Percentiles rank a stretch among this genome's conserved stretches.
These are phyloP conservation scores for Nematolebias whitei DNA, from an alignment of 2,113 vertebrate species.

Conservation along the genomic window DNA sequence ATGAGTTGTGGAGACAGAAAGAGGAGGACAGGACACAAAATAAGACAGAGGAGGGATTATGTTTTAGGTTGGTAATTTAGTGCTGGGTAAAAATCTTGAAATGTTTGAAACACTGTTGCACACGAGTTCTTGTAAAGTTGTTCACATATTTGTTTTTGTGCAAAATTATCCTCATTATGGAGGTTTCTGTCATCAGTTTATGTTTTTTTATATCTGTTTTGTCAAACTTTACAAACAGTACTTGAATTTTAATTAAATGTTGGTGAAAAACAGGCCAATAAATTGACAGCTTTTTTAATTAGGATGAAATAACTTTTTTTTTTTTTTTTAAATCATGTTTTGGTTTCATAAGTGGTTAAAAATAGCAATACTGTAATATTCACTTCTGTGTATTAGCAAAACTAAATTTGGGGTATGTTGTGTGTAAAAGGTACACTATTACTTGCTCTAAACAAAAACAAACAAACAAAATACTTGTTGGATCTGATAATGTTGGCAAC, in stretches of 20 bases:
- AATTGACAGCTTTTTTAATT: slow-evolving; percentile 3
- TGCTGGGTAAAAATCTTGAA: slow-evolving; percentile 32
- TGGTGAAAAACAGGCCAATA: neutral
- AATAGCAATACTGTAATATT: too few relatives aligned
- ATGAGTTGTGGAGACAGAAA: slow-evolving; percentile 27
- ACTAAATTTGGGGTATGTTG: too few relatives aligned
- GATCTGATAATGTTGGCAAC: too few relatives aligned
- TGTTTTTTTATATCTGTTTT: too few relatives aligned
- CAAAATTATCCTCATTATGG: slow-evolving; percentile 41
- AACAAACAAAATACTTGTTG: too few relatives aligned
- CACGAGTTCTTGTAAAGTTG: slow-evolving; percentile 44
- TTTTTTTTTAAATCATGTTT: neutral
- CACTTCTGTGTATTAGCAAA: too few relatives aligned
- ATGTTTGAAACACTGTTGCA: slow-evolving; percentile 38
- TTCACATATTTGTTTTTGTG: too few relatives aligned
- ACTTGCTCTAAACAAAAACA: too few relatives aligned
- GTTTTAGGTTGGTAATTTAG: slow-evolving; percentile 40
- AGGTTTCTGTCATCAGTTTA: slow-evolving; percentile 18
- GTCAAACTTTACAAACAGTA: too few relatives aligned
- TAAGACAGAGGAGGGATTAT: slow-evolving; percentile 35
- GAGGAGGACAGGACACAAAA: slow-evolving; percentile 9
- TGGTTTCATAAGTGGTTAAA: neutral
- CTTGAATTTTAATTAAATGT: too few relatives aligned
- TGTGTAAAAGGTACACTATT: too few relatives aligned
- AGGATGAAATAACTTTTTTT: neutral